Percentiles rank a stretch among this genome's conserved stretches.
Evolutionary conservation across 2,797 vertebrate species (phyloP).

Genomic region (Falco naumanni): DNA sequence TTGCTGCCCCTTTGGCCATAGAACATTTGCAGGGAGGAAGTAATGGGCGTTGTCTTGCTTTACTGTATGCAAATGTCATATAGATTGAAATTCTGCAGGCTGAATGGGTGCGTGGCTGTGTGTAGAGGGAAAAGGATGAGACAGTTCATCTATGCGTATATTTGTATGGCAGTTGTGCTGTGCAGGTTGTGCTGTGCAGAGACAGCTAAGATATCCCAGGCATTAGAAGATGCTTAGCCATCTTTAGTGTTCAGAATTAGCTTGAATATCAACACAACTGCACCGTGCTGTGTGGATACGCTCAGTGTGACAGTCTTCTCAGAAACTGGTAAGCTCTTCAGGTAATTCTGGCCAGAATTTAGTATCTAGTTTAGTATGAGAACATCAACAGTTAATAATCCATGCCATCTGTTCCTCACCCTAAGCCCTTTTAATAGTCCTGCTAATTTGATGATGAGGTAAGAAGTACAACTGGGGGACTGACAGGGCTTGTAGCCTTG

Average conservation of each 20-base stretch:
- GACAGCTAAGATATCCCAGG: background rate
- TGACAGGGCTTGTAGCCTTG: background rate
- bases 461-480: background rate
- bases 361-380: too few relatives aligned
- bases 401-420: slow-evolving; percentile 13
- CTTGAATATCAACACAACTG: too few relatives aligned
- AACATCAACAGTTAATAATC: slow-evolving; percentile 30
- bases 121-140: background rate
- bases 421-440: background rate
- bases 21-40: background rate
- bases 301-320: too few relatives aligned
- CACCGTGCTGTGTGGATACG: too few relatives aligned
- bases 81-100: background rate
- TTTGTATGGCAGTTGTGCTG: background rate
- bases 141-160: background rate
- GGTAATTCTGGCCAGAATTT: too few relatives aligned
- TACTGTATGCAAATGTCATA: background rate
- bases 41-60: background rate
- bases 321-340: too few relatives aligned
- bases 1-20: background rate
- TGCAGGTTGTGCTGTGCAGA: background rate
- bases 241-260: too few relatives aligned
- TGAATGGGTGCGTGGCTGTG: background rate
- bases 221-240: too few relatives aligned
- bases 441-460: slow-evolving; percentile 36